Evolutionary conservation across 2,888 invertebrate genomes (phyloP).

Genomic region (Trachelus troglodyta): DNA sequence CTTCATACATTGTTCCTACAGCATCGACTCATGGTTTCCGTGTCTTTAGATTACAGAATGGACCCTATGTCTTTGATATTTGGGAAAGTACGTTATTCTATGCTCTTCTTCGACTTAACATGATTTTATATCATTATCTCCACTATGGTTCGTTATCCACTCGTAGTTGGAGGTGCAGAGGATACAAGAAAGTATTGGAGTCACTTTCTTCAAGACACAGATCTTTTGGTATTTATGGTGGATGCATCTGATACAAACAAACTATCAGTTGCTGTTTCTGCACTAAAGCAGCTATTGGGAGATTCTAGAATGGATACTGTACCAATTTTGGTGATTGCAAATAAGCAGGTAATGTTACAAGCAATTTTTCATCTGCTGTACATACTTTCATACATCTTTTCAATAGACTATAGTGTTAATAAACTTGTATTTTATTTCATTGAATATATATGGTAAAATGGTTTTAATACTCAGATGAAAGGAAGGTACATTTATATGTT

Average conservation of each 20-base stretch:
- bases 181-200: constrained; percentile 60
- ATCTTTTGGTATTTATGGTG: constrained; percentile 64
- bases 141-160: constrained; percentile 8
- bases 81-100: constrained; percentile 58
- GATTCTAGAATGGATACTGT: constrained; percentile 61
- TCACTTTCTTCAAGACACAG: constrained; percentile 64
- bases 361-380: neutral
- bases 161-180: constrained; percentile 60
- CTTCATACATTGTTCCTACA: constrained; percentile 45
- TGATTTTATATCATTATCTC: neutral
- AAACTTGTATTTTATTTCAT: neutral
- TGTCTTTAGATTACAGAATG: constrained; percentile 56
- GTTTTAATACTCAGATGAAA: neutral
- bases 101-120: neutral
- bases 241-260: constrained; percentile 60
- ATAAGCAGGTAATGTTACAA: constrained; percentile 56
- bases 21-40: constrained; percentile 58
- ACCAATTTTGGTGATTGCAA: constrained; percentile 63
- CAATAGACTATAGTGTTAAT: neutral
- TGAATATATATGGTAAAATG: neutral
- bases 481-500: neutral
- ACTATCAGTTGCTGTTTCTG: constrained; percentile 54
- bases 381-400: neutral
- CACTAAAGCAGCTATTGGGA: constrained; percentile 60
- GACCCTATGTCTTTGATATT: constrained; percentile 52